These are phyloP conservation scores for Loris lydekkerianus DNA, from an alignment of 2,797 vertebrate species.

Conservation along the genomic window DNA sequence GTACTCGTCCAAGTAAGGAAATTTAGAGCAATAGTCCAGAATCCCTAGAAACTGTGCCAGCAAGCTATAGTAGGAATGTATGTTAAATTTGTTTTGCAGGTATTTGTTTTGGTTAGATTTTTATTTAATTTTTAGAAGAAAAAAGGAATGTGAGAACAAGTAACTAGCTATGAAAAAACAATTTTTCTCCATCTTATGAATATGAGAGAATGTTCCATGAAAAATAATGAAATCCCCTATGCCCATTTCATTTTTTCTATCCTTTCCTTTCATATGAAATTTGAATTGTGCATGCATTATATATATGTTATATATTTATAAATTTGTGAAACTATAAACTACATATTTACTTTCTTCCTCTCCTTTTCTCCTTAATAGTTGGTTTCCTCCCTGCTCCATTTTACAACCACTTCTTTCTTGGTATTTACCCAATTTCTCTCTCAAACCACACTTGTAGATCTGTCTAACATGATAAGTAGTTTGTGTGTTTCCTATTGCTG, in stretches of 20 bases:
- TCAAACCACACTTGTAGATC: background rate
- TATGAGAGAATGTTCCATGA: background rate
- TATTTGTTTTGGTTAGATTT: background rate
- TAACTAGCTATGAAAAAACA: background rate
- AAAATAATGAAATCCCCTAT: background rate
- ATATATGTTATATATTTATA: background rate
- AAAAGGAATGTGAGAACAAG: background rate
- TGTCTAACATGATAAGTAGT: background rate
- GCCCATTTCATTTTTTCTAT: background rate
- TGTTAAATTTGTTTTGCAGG: constrained; percentile 8
- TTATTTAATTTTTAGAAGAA: constrained; percentile 30
- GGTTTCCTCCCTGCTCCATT: background rate
- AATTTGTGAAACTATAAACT: background rate
- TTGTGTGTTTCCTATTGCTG: background rate
- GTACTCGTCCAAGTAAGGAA: constrained; percentile 64
- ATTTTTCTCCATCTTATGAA: background rate
- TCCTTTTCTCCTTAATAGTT: background rate
- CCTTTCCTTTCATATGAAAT: background rate
- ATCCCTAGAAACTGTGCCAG: background rate
- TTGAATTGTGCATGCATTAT: background rate
- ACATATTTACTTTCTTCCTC: background rate
- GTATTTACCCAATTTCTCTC: background rate
- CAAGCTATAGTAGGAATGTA: background rate
- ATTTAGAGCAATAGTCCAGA: background rate
- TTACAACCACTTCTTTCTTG: background rate